Base-by-base conservation (phyloP, 2,797 vertebrate genomes). In the Syngnathus rostellatus region DNA sequence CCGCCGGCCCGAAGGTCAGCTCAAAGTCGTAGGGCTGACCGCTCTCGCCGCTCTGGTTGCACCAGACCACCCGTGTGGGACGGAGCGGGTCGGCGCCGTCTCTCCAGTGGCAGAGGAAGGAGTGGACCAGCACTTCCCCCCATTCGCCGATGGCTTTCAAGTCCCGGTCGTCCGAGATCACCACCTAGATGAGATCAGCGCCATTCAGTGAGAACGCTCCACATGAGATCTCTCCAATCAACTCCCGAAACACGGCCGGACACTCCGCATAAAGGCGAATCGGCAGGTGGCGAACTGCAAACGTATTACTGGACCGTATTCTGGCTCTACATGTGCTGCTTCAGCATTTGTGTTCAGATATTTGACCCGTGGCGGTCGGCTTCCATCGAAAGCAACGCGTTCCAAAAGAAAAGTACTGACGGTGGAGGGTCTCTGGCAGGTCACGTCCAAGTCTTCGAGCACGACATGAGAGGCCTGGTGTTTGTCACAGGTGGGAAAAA, bases 41-140 rank as follows among this genome's bases (percentile, higher is more conserved):
- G 0, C 83, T 92, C 77, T 92, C 90, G 0, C 89, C 88, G 0
- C 65, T 74, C 71, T 86, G 74, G 23, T 92, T 93, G 75, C 84
- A 90, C 92, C 92, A 92, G 67, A 75, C 66, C 65, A 92, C 39
- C 0, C 83, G 67, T 0, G 62, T 1, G 31, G 91, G 91, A 0
- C 86, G 73, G 0, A 64, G 53, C 0, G 79, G 67, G 23, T 72
- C 78, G 0, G 61, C 21, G 10, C 82, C 63, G 71, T 91, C 88
- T 40, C 77, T 80, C 91, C 91, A 93, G 72, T 88, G 74, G 39
- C 77, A 79, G 65, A 93, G 85, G 86, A 90, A 93, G 62, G 87
- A 88, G 80, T 88, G 68, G 55, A 92, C 91, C 81, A 92, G 86
- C 75, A 85, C 77, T 81, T 92, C 92, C 0, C 92, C 91, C 92